Base-by-base conservation (phyloP, 2,113 vertebrate genomes). In the Cyprinus carpio region DNA sequence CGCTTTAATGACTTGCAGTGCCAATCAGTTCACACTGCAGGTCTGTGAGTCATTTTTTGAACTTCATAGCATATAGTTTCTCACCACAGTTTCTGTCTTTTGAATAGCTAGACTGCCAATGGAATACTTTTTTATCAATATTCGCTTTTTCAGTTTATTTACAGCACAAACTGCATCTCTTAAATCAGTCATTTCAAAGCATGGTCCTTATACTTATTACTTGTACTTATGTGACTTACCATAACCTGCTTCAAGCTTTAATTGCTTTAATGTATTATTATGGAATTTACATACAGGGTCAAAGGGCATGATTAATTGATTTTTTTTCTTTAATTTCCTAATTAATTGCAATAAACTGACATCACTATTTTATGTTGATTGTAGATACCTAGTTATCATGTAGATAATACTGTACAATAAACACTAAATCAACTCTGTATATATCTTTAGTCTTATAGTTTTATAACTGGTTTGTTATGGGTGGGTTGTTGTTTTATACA, bases 1-100 rank as follows among this genome's bases (percentile, higher is more conserved):
- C 40, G 69, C 34, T 72, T 43, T 43, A 72, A 72, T 72, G 69
- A 40, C 67, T 71, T 71, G 31, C 31, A 40, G 31, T 40, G 67
- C 23, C 69, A 40, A n/a, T 72, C 69, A n/a, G 2, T 72, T 72
- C 67, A 58, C 56, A 58, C 16, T 56, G 18, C 56, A n/a, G 4
- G 20, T 60, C 56, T n/a, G 56, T 10, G 20, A 40, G 67, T 40
- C 10, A n/a, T 71, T 23, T 58, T 71, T 71, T 71, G 18, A 37
- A 71, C 67, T 23, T 40, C 67, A 71, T 71, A 34, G 29, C 65
- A 69, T 15, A 34, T 11, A 6, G 20, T 6, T 43, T 40, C 40
- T n/a, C 69, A 40, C 34, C 34, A 8, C 72, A 49, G 40, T 6
- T 46, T 49, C 72, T 75, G 72, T 49, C 72, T 75, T 75, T 75